phyloP scores from a whole-genome alignment of 2,888 invertebrate genomes.

The Nysson spinosus region DNA sequence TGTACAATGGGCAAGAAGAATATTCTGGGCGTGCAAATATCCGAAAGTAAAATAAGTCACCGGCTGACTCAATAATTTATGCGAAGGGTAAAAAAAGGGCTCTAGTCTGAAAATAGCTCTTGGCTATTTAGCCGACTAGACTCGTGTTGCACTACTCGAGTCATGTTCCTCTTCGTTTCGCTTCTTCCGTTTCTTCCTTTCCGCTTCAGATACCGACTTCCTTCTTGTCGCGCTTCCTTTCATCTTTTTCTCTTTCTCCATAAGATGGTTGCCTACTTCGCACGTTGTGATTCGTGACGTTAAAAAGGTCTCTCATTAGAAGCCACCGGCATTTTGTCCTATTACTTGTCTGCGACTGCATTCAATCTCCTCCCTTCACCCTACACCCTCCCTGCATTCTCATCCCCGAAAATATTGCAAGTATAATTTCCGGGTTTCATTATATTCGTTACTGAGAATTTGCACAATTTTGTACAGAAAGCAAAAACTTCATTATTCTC shows the following conservation, averaged over 20 bases:
- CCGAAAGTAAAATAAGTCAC: constrained; percentile 21
- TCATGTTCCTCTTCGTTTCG: neutral
- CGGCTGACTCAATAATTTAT: constrained; percentile 48
- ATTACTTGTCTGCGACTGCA: neutral
- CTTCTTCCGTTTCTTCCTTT: neutral
- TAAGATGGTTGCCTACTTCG: constrained; percentile 10
- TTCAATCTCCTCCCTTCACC: neutral
- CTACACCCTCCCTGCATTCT: no score
- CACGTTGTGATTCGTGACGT: constrained; percentile 5
- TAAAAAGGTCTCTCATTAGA: constrained; percentile 36
- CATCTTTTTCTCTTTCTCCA: no score
- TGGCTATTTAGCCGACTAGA: constrained; percentile 54
- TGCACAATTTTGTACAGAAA: no score
- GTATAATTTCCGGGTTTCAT: no score
- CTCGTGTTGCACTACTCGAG: constrained; percentile 17
- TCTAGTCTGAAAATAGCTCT: constrained; percentile 50
- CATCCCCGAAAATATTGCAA: no score
- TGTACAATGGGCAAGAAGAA: neutral
- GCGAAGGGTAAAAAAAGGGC: constrained; percentile 41
- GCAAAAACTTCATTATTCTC: no score
- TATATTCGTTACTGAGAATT: no score
- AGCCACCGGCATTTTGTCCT: neutral
- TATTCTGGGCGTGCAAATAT: neutral
- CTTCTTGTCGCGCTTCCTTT: neutral
- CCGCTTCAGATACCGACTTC: neutral